A percentile compares a stretch with the other conserved stretches of the same genome.
phyloP scores from a whole-genome alignment of 2,113 vertebrate species.

The Paramormyrops kingsleyae region DNA sequence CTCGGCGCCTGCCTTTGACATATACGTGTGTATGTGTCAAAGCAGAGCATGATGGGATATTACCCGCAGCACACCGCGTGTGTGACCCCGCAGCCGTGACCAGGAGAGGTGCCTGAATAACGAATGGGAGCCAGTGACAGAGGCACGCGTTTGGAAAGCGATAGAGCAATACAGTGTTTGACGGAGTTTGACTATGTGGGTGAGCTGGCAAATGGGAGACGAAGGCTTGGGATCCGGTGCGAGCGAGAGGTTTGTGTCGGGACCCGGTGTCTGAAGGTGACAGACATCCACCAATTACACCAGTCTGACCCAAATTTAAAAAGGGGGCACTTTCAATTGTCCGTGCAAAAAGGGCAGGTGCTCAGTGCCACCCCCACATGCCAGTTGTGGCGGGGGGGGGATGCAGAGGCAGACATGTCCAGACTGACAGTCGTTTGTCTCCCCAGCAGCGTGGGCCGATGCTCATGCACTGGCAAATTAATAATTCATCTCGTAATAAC shows the following conservation, averaged over 20 bases:
- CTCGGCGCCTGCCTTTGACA: too few relatives aligned
- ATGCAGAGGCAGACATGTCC: neutral
- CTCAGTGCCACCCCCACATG: neutral
- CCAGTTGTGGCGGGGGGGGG: neutral
- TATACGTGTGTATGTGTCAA: neutral
- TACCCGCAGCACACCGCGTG: neutral
- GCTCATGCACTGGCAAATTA: neutral
- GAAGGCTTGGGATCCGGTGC: neutral
- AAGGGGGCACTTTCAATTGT: neutral
- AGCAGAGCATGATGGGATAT: neutral
- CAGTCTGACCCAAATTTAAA: neutral
- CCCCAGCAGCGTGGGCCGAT: fast-evolving
- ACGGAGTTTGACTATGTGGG: neutral
- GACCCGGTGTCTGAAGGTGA: neutral
- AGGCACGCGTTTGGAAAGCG: neutral
- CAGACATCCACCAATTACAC: neutral
- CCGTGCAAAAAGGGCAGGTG: neutral
- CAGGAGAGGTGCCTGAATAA: neutral
- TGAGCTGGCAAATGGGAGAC: neutral
- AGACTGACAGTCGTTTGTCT: neutral
- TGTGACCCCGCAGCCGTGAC: neutral
- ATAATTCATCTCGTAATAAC: neutral
- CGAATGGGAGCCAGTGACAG: neutral
- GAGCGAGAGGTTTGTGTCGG: neutral
- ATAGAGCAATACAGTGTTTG: neutral